Evolutionary conservation across 2,888 invertebrate genomes (phyloP).

Genomic region (Branchipolynoe longqiensis): DNA sequence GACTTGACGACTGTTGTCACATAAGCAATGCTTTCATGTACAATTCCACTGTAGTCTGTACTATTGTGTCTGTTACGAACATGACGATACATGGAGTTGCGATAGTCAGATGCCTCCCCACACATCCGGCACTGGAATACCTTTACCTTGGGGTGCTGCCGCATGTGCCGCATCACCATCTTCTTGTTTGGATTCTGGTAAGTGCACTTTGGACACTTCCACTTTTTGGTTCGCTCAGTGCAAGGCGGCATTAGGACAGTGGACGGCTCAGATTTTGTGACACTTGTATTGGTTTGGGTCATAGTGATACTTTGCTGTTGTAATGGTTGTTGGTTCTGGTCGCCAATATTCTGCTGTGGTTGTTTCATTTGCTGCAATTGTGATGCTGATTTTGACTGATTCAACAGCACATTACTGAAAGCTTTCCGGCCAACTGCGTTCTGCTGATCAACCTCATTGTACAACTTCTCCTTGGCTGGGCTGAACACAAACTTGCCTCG

Average conservation of each 20-base stretch:
- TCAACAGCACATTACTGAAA: background rate
- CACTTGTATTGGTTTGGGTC: background rate
- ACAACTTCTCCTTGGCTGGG: slow-evolving; percentile 62
- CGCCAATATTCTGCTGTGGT: background rate
- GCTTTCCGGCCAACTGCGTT: background rate
- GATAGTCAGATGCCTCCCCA: slow-evolving; percentile 80
- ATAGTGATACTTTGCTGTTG: too few relatives aligned
- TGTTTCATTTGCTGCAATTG: too few relatives aligned
- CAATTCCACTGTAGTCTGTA: slow-evolving; percentile 66
- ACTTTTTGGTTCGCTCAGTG: slow-evolving; percentile 67
- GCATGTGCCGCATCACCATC: slow-evolving; percentile 76
- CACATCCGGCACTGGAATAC: slow-evolving; percentile 78
- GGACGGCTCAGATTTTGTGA: slow-evolving; percentile 9
- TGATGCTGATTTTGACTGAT: background rate
- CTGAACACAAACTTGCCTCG: slow-evolving; percentile 66
- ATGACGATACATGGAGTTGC: slow-evolving; percentile 81
- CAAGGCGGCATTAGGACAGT: background rate
- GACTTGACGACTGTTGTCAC: slow-evolving; percentile 32
- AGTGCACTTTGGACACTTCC: slow-evolving; percentile 95
- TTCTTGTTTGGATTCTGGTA: slow-evolving; percentile 83
- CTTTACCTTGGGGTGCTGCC: slow-evolving; percentile 66
- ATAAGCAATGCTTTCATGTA: slow-evolving; percentile 43
- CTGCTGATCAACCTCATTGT: slow-evolving; percentile 41
- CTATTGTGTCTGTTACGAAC: slow-evolving; percentile 72
- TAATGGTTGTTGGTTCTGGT: background rate